These are phyloP conservation scores for Tachuris rubrigastra DNA, from an alignment of 2,113 vertebrate genomes.

Conservation along the genomic window DNA sequence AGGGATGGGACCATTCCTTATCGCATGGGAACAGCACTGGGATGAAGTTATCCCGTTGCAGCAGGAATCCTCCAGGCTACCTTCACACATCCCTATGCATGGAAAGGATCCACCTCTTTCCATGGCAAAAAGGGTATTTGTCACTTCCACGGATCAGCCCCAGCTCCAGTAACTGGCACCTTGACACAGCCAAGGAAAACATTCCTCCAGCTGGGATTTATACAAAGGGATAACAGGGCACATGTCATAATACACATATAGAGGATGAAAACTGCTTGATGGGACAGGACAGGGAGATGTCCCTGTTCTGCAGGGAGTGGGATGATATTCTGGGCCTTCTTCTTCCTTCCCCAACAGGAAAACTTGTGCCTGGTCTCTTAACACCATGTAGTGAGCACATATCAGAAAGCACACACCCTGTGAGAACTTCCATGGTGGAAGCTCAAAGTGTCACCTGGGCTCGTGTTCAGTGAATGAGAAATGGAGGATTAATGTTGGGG, in stretches of 20 bases:
- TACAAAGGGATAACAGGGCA: not conserved
- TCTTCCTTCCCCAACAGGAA: not conserved
- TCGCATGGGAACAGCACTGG: not conserved
- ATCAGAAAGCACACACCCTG: not conserved
- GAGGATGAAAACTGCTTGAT: not conserved
- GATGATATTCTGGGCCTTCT: not conserved
- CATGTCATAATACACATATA: accelerated
- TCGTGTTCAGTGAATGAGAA: not conserved
- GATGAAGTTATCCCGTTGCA: not conserved
- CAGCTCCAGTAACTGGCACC: not conserved
- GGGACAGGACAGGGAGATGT: not conserved
- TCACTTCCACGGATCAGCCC: not conserved
- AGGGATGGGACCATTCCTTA: not conserved
- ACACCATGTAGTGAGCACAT: accelerated
- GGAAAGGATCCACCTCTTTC: not conserved
- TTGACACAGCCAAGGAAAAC: not conserved
- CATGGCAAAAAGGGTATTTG: not conserved
- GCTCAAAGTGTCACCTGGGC: not conserved
- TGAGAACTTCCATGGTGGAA: not conserved
- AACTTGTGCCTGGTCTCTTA: not conserved
- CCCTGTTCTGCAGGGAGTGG: too few relatives aligned
- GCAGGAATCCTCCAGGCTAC: not conserved
- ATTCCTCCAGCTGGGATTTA: not conserved
- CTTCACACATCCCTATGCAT: accelerated
- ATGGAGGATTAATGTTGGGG: not conserved